These are phyloP conservation scores for Sternotherus odoratus DNA, from an alignment of 2,797 vertebrate genomes.

Conservation along the genomic window DNA sequence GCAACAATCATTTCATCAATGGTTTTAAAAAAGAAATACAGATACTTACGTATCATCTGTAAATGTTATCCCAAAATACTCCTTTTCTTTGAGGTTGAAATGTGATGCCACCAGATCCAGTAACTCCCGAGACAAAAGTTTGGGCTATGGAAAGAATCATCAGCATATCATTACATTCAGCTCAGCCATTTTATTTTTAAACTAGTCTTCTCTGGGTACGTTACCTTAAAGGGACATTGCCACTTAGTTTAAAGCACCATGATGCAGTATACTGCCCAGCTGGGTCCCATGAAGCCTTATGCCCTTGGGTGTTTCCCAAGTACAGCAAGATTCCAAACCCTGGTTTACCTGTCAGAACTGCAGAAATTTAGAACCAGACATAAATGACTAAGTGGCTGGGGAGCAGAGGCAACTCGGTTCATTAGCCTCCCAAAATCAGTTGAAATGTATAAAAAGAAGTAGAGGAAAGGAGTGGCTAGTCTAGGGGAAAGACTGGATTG, in stretches of 20 bases:
- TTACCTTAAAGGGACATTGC: fast-evolving
- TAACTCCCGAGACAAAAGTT: conserved; percentile 94
- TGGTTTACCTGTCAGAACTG: background rate
- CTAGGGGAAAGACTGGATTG: background rate
- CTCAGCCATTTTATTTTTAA: background rate
- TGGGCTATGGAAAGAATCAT: conserved; percentile 85
- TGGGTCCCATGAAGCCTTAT: background rate
- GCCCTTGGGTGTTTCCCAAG: background rate
- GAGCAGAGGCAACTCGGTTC: background rate
- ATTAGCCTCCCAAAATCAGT: background rate
- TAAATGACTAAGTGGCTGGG: background rate
- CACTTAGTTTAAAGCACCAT: background rate
- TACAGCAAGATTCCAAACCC: background rate
- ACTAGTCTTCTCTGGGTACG: background rate
- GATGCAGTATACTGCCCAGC: background rate
- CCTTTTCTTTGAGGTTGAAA: conserved; percentile 98
- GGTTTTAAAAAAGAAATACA: conserved; percentile 5
- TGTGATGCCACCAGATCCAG: conserved; percentile 97
- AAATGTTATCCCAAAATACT: conserved; percentile 96
- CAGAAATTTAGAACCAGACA: background rate
- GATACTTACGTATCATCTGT: conserved; percentile 92
- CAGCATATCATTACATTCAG: background rate
- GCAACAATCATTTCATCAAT: background rate
- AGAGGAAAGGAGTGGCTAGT: background rate
- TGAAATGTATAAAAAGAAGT: background rate